These are phyloP conservation scores for Brassicogethes aeneus DNA, from an alignment of 2,888 invertebrate species.

Conservation along the genomic window DNA sequence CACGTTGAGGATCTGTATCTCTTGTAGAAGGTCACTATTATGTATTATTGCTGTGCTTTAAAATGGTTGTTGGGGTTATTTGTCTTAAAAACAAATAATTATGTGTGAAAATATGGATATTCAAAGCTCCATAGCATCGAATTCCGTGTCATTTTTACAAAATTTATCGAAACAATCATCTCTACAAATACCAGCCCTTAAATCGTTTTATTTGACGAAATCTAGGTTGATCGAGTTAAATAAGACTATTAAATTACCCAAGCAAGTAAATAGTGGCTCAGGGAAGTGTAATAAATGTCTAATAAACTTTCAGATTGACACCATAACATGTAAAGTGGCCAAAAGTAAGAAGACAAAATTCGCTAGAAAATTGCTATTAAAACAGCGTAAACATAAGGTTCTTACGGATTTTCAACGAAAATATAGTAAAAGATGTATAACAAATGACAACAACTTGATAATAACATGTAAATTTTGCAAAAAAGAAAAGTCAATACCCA, in stretches of 20 bases:
- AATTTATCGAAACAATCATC: slow-evolving; percentile 11
- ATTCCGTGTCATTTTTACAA: slow-evolving; percentile 1
- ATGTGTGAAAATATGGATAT: too few relatives aligned
- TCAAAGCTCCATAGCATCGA: too few relatives aligned
- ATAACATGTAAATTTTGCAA: slow-evolving; percentile 26
- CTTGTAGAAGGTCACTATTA: too few relatives aligned
- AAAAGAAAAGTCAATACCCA: slow-evolving; percentile 14
- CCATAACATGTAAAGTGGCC: slow-evolving; percentile 13
- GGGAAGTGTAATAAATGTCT: slow-evolving; percentile 21
- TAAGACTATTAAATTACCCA: slow-evolving; percentile 12
- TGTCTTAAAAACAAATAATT: too few relatives aligned
- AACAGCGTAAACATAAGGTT: slow-evolving; percentile 9
- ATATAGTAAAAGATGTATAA: slow-evolving; percentile 14
- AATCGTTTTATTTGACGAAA: slow-evolving; percentile 20
- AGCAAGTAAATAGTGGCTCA: slow-evolving; percentile 12
- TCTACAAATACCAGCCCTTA: slow-evolving; percentile 12
- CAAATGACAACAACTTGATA: slow-evolving; percentile 5
- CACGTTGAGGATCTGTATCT: too few relatives aligned
- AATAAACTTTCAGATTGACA: slow-evolving; percentile 14
- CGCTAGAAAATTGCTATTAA: slow-evolving; percentile 17
- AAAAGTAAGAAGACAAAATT: slow-evolving; percentile 15
- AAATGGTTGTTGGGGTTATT: too few relatives aligned
- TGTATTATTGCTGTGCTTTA: too few relatives aligned
- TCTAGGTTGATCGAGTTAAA: slow-evolving; percentile 15
- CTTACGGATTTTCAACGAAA: slow-evolving; percentile 19